These are phyloP conservation scores for Parotia lawesii DNA, from an alignment of 2,113 vertebrate species.

Conservation along the genomic window DNA sequence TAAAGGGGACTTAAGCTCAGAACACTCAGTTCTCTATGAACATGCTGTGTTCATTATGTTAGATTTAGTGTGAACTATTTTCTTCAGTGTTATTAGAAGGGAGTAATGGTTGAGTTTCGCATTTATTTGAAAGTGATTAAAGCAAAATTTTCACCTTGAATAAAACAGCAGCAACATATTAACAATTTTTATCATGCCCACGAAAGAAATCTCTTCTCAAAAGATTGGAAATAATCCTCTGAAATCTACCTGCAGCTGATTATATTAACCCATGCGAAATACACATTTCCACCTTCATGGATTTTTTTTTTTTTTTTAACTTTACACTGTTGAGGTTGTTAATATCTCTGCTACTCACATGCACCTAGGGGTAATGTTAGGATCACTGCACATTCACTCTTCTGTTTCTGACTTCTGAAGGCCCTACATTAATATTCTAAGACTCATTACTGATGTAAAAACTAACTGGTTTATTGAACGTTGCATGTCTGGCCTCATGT, in stretches of 20 bases:
- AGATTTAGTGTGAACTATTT: conserved; percentile 69
- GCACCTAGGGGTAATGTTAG: conserved; percentile 36
- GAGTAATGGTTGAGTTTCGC: conserved; percentile 50
- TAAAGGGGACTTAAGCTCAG: conserved; percentile 59
- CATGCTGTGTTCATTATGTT: conserved; percentile 68
- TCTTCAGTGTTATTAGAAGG: conserved; percentile 67
- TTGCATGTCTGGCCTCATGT: conserved; percentile 56
- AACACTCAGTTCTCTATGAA: conserved; percentile 63
- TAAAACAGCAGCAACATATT: conserved; percentile 60
- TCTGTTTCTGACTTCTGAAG: conserved; percentile 55
- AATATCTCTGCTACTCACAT: conserved; percentile 23
- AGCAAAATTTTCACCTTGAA: conserved; percentile 71
- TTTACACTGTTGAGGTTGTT: conserved; percentile 7
- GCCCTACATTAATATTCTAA: conserved; percentile 64
- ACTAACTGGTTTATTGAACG: conserved; percentile 68
- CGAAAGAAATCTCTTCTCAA: conserved; percentile 65
- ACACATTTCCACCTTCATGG: background rate
- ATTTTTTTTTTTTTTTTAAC: background rate
- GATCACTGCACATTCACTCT: conserved; percentile 37
- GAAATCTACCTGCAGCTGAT: conserved; percentile 69
- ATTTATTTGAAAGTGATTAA: conserved; percentile 72
- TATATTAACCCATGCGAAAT: conserved; percentile 49
- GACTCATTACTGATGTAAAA: conserved; percentile 64
- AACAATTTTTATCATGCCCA: conserved; percentile 68
- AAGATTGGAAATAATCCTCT: conserved; percentile 63